Evolutionary conservation across 2,888 invertebrate species (phyloP), one percentile per base, ranked within the genome.

Genomic region (Trichacis sp.): DNA sequence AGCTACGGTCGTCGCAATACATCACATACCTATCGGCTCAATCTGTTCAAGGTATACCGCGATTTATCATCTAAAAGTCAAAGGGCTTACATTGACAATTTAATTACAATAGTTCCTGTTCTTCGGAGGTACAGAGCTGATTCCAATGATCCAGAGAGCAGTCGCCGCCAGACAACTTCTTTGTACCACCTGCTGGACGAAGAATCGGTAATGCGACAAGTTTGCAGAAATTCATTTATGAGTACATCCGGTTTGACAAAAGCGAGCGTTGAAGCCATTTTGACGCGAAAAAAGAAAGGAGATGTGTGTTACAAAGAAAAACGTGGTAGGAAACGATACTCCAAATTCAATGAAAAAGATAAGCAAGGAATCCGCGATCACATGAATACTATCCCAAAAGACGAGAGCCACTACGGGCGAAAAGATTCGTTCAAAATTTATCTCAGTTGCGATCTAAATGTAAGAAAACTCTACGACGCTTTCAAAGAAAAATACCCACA

Each of bases 361-460:
- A 4, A 18, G 15, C 20, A 14, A 2, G 24, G 17, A 15, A 43
- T 15, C 11, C 18, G 11, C n/a, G 11, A 1, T 18, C 45, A 45
- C 45, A 18, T 45, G 0, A 18, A 45, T 0, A 9, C 18, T 1
- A 45, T 45, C 2, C 45, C 45, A 2, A 1, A 17, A 18, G 45
- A 45, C 8, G 45, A 45, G 8, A 45, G 45, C n/a, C 45, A 45
- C n/a, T 45, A 45, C 19, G 45, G 45, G 1, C 45, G 45, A 1
- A n/a, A 14, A 2, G 15, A 45, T 14, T 15, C 18, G 1, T 19
- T 1, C 2, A 45, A 45, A 45, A 11, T 15, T 15, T 45, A 15
- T 18, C 19, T 45, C 1, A 45, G 18, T 20, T 15, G 45, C 9
- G 45, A 45, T 17, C 9, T 17, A 1, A 45, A 14, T 17, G 5